Evolutionary conservation across 2,888 invertebrate genomes (phyloP).

Genomic region (Cancer borealis): DNA sequence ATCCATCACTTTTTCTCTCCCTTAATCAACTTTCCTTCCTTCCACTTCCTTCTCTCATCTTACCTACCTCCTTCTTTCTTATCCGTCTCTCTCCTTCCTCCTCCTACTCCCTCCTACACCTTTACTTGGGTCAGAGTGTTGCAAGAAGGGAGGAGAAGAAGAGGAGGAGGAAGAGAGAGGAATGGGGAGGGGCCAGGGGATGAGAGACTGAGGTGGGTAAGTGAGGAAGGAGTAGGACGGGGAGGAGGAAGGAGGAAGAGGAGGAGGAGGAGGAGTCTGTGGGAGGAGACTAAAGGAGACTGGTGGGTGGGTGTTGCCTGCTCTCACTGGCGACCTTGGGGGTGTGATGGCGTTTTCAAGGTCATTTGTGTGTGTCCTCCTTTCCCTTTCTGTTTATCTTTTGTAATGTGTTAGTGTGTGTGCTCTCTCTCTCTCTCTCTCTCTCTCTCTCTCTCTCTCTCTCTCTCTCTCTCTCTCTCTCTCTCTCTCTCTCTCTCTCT

Average conservation of each 20-base stretch:
- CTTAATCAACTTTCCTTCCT: neutral
- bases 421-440: neutral
- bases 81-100: neutral
- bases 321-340: neutral
- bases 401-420: neutral
- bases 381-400: neutral
- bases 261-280: neutral
- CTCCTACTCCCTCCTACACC: neutral
- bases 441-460: neutral
- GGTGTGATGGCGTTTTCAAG: neutral
- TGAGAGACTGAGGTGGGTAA: neutral
- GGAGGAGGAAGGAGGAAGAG: neutral
- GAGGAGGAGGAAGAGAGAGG: neutral
- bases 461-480: neutral
- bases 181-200: neutral
- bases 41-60: neutral
- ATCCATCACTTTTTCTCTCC: neutral
- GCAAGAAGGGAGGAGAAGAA: neutral
- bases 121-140: neutral
- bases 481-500: neutral
- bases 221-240: neutral
- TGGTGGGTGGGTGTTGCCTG: neutral
- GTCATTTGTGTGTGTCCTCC: neutral
- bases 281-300: neutral
- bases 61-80: neutral